These are phyloP conservation scores for Gymnoscopelus microlampas DNA, from an alignment of 2,797 vertebrate species.

Conservation along the genomic window DNA sequence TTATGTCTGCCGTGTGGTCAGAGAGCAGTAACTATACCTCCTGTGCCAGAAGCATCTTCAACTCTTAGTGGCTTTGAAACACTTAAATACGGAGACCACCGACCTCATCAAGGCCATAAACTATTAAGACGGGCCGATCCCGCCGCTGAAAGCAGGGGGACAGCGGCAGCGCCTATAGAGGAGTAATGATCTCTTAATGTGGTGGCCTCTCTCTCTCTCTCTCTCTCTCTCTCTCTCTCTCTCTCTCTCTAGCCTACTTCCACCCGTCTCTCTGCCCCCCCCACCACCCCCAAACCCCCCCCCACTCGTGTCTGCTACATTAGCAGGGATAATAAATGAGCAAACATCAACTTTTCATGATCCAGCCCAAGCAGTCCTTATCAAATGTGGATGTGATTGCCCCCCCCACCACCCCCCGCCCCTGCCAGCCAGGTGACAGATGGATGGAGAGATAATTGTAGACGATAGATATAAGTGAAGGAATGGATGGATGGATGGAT, in stretches of 20 bases:
- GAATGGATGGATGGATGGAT: slow-evolving; percentile 57
- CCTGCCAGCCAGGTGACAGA: slow-evolving; percentile 67
- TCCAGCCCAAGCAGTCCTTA: slow-evolving; percentile 75
- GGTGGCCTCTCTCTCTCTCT: slow-evolving; percentile 66
- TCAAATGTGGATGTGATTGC: slow-evolving; percentile 79
- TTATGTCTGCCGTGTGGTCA: slow-evolving; percentile 72
- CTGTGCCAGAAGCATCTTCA: slow-evolving; percentile 69
- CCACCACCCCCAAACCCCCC: background rate
- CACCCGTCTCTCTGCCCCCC: background rate
- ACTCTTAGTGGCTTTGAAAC: slow-evolving; percentile 73
- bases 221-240: slow-evolving; percentile 26
- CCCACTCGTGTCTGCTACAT: slow-evolving; percentile 69
- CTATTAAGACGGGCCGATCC: slow-evolving; percentile 66
- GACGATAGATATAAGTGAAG: slow-evolving; percentile 14
- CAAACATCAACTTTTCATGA: slow-evolving; percentile 82
- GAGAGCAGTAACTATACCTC: slow-evolving; percentile 72
- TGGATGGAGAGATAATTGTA: slow-evolving; percentile 13
- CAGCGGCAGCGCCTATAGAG: slow-evolving; percentile 56
- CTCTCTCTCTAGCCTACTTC: background rate
- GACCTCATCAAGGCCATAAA: slow-evolving; percentile 73
- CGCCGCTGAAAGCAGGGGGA: slow-evolving; percentile 66
- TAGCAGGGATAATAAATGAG: slow-evolving; percentile 83
- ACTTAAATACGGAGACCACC: slow-evolving; percentile 77
- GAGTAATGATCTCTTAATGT: slow-evolving; percentile 80
- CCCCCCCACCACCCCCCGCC: background rate